phyloP scores from a whole-genome alignment of 2,888 invertebrate genomes.

The Campaea margaritaria region DNA sequence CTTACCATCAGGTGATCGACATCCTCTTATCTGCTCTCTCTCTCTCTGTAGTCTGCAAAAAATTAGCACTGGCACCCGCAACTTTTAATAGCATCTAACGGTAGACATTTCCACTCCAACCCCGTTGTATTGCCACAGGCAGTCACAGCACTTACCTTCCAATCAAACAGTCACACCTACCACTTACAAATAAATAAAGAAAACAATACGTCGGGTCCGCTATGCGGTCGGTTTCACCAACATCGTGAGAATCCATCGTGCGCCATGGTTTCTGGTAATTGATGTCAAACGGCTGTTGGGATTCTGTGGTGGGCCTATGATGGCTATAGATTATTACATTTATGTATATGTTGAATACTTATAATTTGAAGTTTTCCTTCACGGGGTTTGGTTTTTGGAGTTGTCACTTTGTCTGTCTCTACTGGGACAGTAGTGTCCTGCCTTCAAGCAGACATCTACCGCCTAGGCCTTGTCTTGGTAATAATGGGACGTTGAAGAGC shows the following conservation, averaged over 20 bases:
- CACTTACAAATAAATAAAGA: conserved; percentile 45
- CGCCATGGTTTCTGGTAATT: conserved; percentile 64
- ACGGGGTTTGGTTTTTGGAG: no score
- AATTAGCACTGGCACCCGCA: not conserved
- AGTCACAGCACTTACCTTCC: conserved; percentile 16
- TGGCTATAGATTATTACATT: not conserved
- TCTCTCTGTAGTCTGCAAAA: not conserved
- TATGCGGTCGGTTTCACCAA: conserved; percentile 62
- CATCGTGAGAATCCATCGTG: conserved; percentile 73
- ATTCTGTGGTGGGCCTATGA: conserved; percentile 55
- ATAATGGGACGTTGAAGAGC: no score
- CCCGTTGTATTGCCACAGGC: conserved; percentile 9
- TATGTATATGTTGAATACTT: not conserved
- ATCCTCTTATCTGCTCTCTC: no score
- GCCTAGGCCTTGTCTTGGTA: no score
- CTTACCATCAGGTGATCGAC: no score
- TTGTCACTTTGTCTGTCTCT: no score
- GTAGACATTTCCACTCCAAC: conserved; percentile 17
- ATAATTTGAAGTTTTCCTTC: not conserved
- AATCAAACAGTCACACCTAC: conserved; percentile 32
- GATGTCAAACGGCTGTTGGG: conserved; percentile 63
- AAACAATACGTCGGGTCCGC: conserved; percentile 52
- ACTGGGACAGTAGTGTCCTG: no score
- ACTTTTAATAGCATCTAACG: not conserved
- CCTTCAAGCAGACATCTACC: no score